Evolutionary conservation across 2,888 invertebrate species (phyloP).

Genomic region (Lasius platythorax): DNA sequence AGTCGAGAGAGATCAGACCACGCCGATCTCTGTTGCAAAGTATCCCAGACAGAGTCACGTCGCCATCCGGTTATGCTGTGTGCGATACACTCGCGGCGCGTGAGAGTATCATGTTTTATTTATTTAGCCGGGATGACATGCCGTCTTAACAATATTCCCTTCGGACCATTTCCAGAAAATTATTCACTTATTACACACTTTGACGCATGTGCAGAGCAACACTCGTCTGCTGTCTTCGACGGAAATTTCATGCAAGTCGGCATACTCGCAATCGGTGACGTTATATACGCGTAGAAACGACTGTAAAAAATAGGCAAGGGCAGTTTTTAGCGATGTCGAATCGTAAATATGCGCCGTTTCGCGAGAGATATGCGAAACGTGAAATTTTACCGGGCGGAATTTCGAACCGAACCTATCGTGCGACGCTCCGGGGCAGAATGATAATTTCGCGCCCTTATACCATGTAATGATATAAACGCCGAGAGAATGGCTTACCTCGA

Average conservation of each 20-base stretch:
- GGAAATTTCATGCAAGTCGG: constrained; percentile 53
- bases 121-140: constrained; percentile 54
- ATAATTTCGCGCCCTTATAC: constrained; percentile 26
- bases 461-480: constrained; percentile 8
- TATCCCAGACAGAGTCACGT: constrained; percentile 64
- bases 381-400: constrained; percentile 26
- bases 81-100: constrained; percentile 67
- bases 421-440: neutral
- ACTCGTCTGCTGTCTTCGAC: constrained; percentile 31
- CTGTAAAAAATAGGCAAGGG: constrained; percentile 55
- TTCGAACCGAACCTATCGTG: neutral
- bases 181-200: neutral
- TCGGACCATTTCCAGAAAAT: constrained; percentile 39
- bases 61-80: constrained; percentile 70
- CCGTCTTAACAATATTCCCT: constrained; percentile 43
- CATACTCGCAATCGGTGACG: constrained; percentile 6
- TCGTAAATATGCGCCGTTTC: constrained; percentile 45
- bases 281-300: constrained; percentile 22
- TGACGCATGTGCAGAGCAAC: neutral
- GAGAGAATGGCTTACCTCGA: constrained; percentile 9
- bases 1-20: constrained; percentile 55
- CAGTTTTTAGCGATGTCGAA: constrained; percentile 53
- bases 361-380: constrained; percentile 8
- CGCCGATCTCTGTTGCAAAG: constrained; percentile 44
- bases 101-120: constrained; percentile 70